Conservation (phyloP, 2,797 vertebrate species). For the Gambelia wislizenii region DNA sequence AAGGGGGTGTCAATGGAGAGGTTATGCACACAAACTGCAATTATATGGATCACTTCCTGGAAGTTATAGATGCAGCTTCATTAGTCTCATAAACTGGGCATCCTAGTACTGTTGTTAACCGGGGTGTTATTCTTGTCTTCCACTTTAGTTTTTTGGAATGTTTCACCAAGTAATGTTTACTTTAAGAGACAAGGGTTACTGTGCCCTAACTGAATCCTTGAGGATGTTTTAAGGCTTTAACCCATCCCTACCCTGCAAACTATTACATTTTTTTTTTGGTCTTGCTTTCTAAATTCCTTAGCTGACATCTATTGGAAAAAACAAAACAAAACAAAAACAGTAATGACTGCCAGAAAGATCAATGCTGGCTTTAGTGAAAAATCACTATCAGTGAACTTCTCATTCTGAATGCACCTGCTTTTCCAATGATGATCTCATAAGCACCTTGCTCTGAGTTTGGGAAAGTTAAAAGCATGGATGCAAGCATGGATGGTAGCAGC, state of each 20-base stretch:
- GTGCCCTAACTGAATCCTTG: background rate
- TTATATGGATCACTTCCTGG: no score
- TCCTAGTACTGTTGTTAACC: no score
- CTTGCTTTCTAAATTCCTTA: background rate
- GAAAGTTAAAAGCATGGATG: constrained; percentile 11
- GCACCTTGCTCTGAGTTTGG: background rate
- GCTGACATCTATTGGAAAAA: background rate
- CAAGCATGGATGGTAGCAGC: no score
- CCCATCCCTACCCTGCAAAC: no score
- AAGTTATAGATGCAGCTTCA: no score
- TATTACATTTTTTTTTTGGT: background rate
- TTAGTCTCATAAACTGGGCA: no score
- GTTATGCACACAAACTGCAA: no score
- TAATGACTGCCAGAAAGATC: background rate
- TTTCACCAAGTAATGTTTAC: no score
- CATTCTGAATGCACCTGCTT: constrained; percentile 4
- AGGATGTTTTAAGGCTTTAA: background rate
- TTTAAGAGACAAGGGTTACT: no score
- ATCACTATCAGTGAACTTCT: background rate
- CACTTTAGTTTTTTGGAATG: no score
- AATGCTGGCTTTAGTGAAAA: background rate
- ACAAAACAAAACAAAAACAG: background rate
- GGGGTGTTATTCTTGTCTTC: no score
- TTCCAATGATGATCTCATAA: constrained; percentile 16
- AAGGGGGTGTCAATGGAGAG: no score